Evolutionary conservation across 2,888 invertebrate genomes (phyloP).

Genomic region (Dastarcus helophoroides): DNA sequence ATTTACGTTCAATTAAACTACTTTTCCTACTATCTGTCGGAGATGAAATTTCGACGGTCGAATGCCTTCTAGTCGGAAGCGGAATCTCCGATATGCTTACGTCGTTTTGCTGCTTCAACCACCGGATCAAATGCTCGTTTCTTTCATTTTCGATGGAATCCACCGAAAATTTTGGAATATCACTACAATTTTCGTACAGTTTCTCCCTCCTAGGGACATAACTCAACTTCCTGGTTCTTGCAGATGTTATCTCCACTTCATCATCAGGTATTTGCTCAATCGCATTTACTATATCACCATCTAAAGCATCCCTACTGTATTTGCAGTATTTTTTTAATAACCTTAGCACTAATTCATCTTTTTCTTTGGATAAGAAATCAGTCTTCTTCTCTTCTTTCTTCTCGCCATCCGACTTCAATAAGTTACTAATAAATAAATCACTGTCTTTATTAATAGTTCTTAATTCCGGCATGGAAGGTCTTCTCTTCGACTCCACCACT

Average conservation of each 20-base stretch:
- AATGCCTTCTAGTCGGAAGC: constrained; percentile 19
- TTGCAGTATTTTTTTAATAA: constrained; percentile 37
- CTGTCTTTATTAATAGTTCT: constrained; percentile 24
- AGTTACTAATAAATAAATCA: constrained; percentile 36
- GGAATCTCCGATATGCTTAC: constrained; percentile 14
- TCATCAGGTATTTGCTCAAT: constrained; percentile 26
- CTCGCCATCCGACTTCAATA: constrained; percentile 29
- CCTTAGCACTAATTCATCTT: constrained; percentile 35
- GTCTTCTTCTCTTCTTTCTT: constrained; percentile 24
- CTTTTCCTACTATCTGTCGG: constrained; percentile 31
- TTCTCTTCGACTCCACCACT: constrained; percentile 22
- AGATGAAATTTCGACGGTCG: constrained; percentile 21
- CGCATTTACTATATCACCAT: constrained; percentile 32
- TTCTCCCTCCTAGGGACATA: constrained; percentile 32
- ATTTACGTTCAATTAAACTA: constrained; percentile 24
- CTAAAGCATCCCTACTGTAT: constrained; percentile 33
- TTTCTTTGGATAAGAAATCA: constrained; percentile 28
- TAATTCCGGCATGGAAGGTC: constrained; percentile 30
- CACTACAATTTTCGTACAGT: constrained; percentile 33
- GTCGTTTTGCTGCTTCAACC: constrained; percentile 35
- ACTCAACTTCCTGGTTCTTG: constrained; percentile 26
- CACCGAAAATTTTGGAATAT: constrained; percentile 22
- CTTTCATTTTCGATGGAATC: constrained; percentile 31
- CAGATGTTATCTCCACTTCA: constrained; percentile 11
- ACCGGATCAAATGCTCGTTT: constrained; percentile 35